These are phyloP conservation scores for Dynastes hyllus DNA, from an alignment of 2,888 invertebrate genomes.

Conservation along the genomic window DNA sequence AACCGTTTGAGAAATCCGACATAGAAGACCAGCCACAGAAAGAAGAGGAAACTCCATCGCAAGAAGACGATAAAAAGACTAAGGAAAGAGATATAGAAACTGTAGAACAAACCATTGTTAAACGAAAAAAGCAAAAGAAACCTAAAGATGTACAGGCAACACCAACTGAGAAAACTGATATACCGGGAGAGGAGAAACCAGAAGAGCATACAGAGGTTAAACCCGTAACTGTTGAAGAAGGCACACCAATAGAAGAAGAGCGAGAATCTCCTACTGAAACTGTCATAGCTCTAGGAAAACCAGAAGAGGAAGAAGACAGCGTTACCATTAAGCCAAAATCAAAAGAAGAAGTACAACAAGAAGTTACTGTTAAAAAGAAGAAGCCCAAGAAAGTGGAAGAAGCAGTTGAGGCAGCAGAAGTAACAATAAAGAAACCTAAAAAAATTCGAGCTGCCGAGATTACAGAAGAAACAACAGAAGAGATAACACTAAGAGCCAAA, in stretches of 20 bases:
- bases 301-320: conserved; percentile 64
- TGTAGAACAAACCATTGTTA: conserved; percentile 64
- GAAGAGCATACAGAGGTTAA: conserved; percentile 66
- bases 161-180: conserved; percentile 56
- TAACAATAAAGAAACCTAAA: conserved; percentile 71
- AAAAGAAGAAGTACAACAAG: conserved; percentile 68
- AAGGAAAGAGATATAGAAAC: conserved; percentile 67
- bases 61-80: conserved; percentile 54
- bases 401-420: conserved; percentile 64
- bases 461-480: conserved; percentile 67
- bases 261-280: conserved; percentile 54
- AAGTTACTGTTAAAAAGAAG: conserved; percentile 67
- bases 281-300: conserved; percentile 45
- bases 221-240: conserved; percentile 60
- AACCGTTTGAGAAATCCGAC: conserved; percentile 49
- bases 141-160: conserved; percentile 53
- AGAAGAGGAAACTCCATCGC: conserved; percentile 63
- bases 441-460: conserved; percentile 61
- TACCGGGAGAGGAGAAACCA: conserved; percentile 56
- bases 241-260: conserved; percentile 61
- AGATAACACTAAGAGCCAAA: conserved; percentile 51
- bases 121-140: conserved; percentile 65
- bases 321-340: conserved; percentile 47
- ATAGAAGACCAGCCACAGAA: conserved; percentile 67
- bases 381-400: conserved; percentile 60